Conservation (phyloP, 2,113 vertebrate genomes). For the Catagonus wagneri region DNA sequence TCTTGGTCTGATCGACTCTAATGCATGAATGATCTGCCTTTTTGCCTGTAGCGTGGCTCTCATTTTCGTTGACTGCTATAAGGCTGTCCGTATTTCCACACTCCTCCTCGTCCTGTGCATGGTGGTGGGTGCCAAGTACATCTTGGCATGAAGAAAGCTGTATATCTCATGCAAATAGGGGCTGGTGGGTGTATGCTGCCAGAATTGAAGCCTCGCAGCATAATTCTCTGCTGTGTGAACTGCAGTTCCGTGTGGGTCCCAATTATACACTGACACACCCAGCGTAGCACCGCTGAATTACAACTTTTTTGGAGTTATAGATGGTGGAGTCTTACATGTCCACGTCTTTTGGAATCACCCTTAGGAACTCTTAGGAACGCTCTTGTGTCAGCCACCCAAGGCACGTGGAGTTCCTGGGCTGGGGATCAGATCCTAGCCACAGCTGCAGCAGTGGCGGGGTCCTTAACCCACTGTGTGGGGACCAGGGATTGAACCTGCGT, state of each 20-base stretch:
- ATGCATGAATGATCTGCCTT: not conserved
- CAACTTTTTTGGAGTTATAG: no score
- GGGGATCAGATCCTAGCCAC: no score
- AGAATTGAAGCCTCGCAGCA: rapidly evolving
- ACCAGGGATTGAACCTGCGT: no score
- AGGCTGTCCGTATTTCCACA: not conserved
- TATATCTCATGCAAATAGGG: not conserved
- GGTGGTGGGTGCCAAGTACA: rapidly evolving
- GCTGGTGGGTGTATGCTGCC: rapidly evolving
- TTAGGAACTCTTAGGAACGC: no score
- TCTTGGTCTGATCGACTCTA: not conserved
- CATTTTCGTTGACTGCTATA: not conserved
- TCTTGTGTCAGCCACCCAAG: no score
- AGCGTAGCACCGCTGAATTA: not conserved
- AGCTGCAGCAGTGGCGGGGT: no score
- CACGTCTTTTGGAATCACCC: rapidly evolving
- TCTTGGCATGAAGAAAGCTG: not conserved
- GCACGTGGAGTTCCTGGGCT: no score
- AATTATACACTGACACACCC: rapidly evolving
- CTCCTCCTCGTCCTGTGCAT: not conserved
- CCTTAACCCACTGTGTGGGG: no score
- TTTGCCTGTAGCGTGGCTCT: not conserved
- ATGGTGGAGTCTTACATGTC: no score
- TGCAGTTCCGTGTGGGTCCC: not conserved
- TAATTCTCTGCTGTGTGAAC: not conserved